phyloP scores from a whole-genome alignment of 2,797 vertebrate genomes.

The Parauchenoglanis ngamensis region DNA sequence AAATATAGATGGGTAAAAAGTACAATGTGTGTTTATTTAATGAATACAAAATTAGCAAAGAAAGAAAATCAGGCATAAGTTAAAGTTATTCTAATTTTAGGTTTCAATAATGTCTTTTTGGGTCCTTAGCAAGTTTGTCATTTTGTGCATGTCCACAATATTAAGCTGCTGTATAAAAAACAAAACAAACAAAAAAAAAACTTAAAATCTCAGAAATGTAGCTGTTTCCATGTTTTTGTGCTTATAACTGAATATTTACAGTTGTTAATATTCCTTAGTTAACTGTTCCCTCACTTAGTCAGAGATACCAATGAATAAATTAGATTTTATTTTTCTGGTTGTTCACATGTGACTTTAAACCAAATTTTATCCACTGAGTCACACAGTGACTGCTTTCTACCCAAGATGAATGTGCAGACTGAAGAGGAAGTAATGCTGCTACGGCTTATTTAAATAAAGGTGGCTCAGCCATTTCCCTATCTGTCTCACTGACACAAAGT shows the following conservation, averaged over 20 bases:
- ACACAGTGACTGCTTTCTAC: neutral
- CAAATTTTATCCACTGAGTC: conserved; percentile 29
- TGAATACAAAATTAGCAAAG: neutral
- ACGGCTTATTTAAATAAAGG: conserved; percentile 44
- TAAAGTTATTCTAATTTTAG: neutral
- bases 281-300: neutral
- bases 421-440: conserved; percentile 42
- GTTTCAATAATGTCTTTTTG: neutral
- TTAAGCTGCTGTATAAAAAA: neutral
- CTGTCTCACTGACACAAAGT: conserved; percentile 11
- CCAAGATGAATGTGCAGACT: conserved; percentile 40
- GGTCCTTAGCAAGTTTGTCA: neutral
- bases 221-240: neutral
- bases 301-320: neutral
- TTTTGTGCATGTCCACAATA: neutral
- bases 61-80: neutral
- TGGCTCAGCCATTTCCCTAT: conserved; percentile 47
- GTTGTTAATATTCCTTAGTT: too few relatives aligned
- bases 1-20: neutral
- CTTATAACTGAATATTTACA: neutral
- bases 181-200: neutral
- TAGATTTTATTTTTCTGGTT: neutral
- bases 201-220: neutral
- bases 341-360: neutral
- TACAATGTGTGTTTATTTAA: neutral